Conservation (phyloP, 2,113 vertebrate genomes). For the Indri indri region DNA sequence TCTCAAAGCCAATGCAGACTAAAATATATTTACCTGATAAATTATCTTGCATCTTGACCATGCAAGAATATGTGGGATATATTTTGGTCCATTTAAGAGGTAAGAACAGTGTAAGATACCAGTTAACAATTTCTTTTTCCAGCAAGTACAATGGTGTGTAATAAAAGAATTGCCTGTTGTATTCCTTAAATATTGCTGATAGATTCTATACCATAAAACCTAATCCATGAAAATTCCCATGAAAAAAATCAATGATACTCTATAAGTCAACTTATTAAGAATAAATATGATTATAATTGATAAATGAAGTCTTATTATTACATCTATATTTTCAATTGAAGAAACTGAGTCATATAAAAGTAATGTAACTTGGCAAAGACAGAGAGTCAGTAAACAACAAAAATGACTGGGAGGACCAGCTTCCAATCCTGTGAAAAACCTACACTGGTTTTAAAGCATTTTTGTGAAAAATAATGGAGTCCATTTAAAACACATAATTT, state of each 20-base stretch:
- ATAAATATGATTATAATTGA: background rate
- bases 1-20: background rate
- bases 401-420: background rate
- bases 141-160: background rate
- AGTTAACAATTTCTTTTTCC: background rate
- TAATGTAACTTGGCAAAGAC: background rate
- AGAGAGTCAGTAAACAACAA: background rate
- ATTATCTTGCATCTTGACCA: background rate
- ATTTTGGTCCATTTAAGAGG: background rate
- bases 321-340: background rate
- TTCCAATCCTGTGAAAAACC: background rate
- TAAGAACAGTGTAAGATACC: background rate
- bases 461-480: background rate
- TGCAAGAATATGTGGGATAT: background rate
- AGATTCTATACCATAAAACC: background rate
- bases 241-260: background rate
- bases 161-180: background rate
- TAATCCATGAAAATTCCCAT: background rate
- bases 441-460: background rate
- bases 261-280: background rate
- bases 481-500: constrained; percentile 25
- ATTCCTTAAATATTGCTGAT: background rate
- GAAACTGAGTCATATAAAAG: background rate
- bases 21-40: background rate
- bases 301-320: background rate